phyloP scores from a whole-genome alignment of 2,888 invertebrate genomes.

The Barypeithes pellucidus region DNA sequence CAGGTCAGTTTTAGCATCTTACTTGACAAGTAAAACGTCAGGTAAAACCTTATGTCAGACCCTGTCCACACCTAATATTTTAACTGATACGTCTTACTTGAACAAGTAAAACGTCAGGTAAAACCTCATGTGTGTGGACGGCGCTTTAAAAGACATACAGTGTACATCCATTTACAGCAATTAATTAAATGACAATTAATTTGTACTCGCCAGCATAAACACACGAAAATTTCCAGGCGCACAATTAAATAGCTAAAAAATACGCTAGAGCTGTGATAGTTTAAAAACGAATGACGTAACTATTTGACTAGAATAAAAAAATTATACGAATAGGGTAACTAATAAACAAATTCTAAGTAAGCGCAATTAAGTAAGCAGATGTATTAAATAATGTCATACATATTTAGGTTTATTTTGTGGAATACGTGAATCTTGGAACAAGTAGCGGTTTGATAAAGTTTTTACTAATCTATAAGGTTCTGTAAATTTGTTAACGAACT shows the following conservation, averaged over 20 bases:
- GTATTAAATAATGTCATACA: conserved; percentile 35
- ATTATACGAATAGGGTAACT: conserved; percentile 50
- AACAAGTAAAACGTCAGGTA: too few species aligned
- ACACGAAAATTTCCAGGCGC: conserved; percentile 20
- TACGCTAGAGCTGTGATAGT: conserved; percentile 69
- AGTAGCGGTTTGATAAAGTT: not conserved
- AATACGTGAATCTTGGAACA: conserved; percentile 38
- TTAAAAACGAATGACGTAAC: conserved; percentile 70
- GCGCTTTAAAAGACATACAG: not conserved
- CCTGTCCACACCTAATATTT: too few species aligned
- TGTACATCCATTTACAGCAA: not conserved
- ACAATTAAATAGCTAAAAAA: conserved; percentile 33
- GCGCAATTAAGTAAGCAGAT: conserved; percentile 37
- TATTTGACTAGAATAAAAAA: conserved; percentile 60
- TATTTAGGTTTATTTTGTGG: conserved; percentile 33
- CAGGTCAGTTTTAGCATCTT: too few species aligned
- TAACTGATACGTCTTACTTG: too few species aligned
- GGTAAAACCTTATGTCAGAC: too few species aligned
- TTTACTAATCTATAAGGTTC: too few species aligned
- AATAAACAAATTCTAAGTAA: conserved; percentile 44
- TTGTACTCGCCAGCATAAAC: not conserved
- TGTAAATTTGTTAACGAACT: too few species aligned
- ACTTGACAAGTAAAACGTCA: too few species aligned
- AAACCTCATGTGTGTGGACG: too few species aligned
- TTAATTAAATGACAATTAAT: conserved; percentile 1